Evolutionary conservation across 2,888 invertebrate species (phyloP), one percentile per base, ranked within the genome.

Genomic region (Cryptosula pallasiana): DNA sequence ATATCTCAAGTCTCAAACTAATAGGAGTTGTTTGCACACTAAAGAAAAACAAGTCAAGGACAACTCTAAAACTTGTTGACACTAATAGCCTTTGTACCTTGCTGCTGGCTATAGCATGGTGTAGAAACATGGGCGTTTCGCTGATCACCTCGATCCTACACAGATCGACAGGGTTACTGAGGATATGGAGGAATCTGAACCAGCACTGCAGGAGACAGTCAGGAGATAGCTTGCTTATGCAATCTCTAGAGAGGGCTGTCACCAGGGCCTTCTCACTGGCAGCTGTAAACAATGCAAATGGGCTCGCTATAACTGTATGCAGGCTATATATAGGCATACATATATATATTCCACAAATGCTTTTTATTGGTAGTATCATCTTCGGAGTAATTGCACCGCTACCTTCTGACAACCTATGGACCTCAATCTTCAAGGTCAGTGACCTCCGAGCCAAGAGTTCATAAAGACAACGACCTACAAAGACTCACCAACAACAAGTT

Each of bases 141-240:
- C 89, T 88, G 71, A 89, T 91, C 75, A 83, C 77, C 27, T 79
- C 78, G 0, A 83, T 81, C 23, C 79, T 79, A 72, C 82, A 79
- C 74, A 98, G 87, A 78, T 94, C 94, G 0, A 94, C 94, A 0
- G 97, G 97, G 86, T 95, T 95, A 35, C 96, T 95, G 75, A 97
- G 90, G 55, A 94, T 93, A 81, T 96, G 94, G 74, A 97, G 87
- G 81, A 97, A 91, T 74, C 97, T 89, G 86, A 94, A 97, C 97
- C 97, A 97, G 79, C 92, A 91, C 87, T 98, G 97, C 73, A 93
- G 92, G 55, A 96, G 90, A 74, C 94, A 93, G 76, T 84, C 83
- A 82, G 95, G 93, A 74, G 92, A 90, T 63, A 73, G 69, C 2
- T 34, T 55, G 16, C 35, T 35, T 16, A 75, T 71, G 20, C 72